Evolutionary conservation across 2,797 vertebrate genomes (phyloP).

Genomic region (Cichlasoma orientale): DNA sequence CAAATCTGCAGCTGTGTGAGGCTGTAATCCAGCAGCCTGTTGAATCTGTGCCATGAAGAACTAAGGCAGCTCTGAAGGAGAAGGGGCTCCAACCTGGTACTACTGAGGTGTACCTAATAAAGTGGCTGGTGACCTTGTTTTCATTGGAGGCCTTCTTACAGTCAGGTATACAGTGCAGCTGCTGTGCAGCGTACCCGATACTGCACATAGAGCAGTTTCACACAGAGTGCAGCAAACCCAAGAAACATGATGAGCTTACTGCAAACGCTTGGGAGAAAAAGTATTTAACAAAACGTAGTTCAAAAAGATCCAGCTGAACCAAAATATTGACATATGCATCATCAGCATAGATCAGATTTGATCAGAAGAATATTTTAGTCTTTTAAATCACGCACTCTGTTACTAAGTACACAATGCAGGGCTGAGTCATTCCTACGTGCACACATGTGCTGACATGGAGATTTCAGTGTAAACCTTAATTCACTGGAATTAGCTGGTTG

Average conservation of each 20-base stretch:
- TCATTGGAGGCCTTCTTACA: not conserved
- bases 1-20: too few relatives aligned
- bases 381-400: not conserved
- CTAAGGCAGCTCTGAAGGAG: too few relatives aligned
- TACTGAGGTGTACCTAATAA: not conserved
- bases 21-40: not conserved
- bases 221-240: not conserved
- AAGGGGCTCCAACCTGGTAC: not conserved
- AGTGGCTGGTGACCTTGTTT: not conserved
- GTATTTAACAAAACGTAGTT: not conserved
- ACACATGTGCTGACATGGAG: not conserved
- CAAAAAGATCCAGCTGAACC: not conserved
- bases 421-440: not conserved
- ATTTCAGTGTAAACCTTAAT: constrained; percentile 31
- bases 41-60: not conserved
- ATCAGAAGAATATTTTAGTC: not conserved
- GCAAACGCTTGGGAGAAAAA: not conserved
- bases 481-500: constrained; percentile 32
- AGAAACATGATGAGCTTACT: not conserved
- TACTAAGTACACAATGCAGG: not conserved
- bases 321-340: not conserved
- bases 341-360: not conserved
- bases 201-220: not conserved
- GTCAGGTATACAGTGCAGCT: not conserved
- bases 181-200: not conserved